Conservation (phyloP, 2,888 invertebrate species). For the Meloe dianella region DNA sequence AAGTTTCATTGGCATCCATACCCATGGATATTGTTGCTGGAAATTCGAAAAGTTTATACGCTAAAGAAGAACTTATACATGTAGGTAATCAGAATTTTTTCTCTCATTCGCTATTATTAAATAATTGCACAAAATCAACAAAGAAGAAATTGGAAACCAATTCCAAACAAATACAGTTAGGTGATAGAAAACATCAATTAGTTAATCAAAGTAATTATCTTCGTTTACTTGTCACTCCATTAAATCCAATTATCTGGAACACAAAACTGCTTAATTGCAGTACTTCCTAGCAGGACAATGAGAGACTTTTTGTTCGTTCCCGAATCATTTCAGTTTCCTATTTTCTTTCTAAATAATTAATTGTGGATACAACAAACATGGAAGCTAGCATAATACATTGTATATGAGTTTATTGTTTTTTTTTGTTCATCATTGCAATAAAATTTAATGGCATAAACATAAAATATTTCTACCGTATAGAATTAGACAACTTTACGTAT, state of each 20-base stretch:
- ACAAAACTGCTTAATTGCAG: constrained; percentile 12
- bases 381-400: constrained; percentile 11
- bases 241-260: constrained; percentile 31
- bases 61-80: neutral
- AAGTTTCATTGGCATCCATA: neutral
- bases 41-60: constrained; percentile 13
- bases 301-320: neutral
- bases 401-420: neutral
- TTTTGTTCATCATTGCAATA: constrained; percentile 16
- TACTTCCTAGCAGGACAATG: neutral
- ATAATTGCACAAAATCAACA: neutral
- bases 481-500: constrained; percentile 36
- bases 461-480: constrained; percentile 31
- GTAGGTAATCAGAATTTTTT: neutral
- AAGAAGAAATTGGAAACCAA: neutral
- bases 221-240: constrained; percentile 31
- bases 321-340: neutral
- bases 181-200: constrained; percentile 31
- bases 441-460: constrained; percentile 29
- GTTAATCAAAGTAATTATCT: constrained; percentile 32
- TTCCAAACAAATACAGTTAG: constrained; percentile 19
- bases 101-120: too few species aligned
- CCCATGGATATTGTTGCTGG: constrained; percentile 32
- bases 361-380: neutral
- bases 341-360: too few species aligned